A percentile compares a stretch with the other conserved stretches of the same genome.
phyloP scores from a whole-genome alignment of 2,888 invertebrate genomes.

The Drosophila infuscata region DNA sequence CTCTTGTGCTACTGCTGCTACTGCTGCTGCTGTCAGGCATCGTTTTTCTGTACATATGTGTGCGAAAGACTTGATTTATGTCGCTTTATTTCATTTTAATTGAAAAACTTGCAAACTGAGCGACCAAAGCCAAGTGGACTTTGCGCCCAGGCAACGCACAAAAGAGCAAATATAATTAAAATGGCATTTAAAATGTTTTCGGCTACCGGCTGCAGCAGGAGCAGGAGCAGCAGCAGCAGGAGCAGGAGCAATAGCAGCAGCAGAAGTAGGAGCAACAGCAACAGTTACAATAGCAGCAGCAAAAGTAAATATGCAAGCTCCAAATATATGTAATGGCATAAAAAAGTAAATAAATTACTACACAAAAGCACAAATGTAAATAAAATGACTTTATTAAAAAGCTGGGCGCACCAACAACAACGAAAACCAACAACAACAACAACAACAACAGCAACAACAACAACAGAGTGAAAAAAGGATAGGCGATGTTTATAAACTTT shows the following conservation, averaged over 20 bases:
- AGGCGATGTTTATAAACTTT: conserved; percentile 68
- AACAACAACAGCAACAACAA: conserved; percentile 7
- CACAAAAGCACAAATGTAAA: conserved; percentile 70
- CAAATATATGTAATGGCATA: conserved; percentile 54
- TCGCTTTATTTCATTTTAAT: conserved; percentile 79
- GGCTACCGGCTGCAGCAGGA: conserved; percentile 52
- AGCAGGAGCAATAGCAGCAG: conserved; percentile 19
- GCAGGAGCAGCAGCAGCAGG: conserved; percentile 9
- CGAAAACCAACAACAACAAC: conserved; percentile 5
- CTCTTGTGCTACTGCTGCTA: conserved; percentile 1
- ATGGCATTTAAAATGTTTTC: conserved; percentile 77
- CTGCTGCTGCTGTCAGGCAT: conserved; percentile 36
- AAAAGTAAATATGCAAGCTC: conserved; percentile 57
- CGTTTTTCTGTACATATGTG: conserved; percentile 43
- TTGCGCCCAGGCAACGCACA: conserved; percentile 52
- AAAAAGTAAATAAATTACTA: conserved; percentile 67
- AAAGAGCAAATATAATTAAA: conserved; percentile 76
- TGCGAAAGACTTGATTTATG: conserved; percentile 69
- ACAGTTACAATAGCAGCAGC: conserved; percentile 23
- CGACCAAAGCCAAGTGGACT: conserved; percentile 49
- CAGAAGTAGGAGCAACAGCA: conserved; percentile 22
- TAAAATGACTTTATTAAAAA: conserved; percentile 70
- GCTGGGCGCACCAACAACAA: conserved; percentile 34
- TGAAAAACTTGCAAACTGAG: conserved; percentile 71
- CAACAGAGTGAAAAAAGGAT: conserved; percentile 42